Evolutionary conservation across 1,140 invertebrate species (phyloP).

Genomic region (Anastrepha ludens): DNA sequence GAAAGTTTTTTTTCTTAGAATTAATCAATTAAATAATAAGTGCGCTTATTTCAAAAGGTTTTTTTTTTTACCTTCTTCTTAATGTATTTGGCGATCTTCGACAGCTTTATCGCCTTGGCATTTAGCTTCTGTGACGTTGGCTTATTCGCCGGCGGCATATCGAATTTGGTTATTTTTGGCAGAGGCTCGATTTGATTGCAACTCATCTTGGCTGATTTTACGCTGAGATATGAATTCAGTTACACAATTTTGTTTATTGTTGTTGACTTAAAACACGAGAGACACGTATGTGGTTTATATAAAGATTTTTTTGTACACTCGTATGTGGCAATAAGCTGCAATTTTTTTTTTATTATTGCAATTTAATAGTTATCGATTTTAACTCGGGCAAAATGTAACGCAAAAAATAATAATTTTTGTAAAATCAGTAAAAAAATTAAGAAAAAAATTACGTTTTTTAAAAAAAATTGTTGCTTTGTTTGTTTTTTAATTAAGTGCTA

Average conservation of each 20-base stretch:
- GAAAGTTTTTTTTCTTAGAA: too few relatives aligned
- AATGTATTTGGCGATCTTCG: conserved; percentile 73
- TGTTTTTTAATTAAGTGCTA: background rate
- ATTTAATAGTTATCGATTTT: background rate
- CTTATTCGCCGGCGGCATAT: conserved; percentile 46
- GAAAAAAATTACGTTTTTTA: too few relatives aligned
- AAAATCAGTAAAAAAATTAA: too few relatives aligned
- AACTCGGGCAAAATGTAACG: conserved; percentile 1
- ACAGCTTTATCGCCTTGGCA: conserved; percentile 70
- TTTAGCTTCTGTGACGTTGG: conserved; percentile 63
- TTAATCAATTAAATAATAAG: too few relatives aligned
- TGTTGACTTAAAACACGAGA: background rate
- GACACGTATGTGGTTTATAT: conserved; percentile 14
- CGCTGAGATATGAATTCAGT: background rate
- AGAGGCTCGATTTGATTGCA: conserved; percentile 42
- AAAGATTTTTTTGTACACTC: conserved; percentile 2
- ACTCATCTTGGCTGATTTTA: conserved; percentile 15
- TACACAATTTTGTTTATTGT: too few relatives aligned
- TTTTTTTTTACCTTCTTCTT: conserved; percentile 70
- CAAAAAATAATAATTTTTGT: too few relatives aligned
- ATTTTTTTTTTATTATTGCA: conserved; percentile 26
- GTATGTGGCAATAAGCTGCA: background rate
- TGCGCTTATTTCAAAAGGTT: too few relatives aligned
- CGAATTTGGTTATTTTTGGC: conserved; percentile 38
- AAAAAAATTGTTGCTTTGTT: background rate